phyloP scores from a whole-genome alignment of 2,888 invertebrate species.

The Mylabris sibirica region DNA sequence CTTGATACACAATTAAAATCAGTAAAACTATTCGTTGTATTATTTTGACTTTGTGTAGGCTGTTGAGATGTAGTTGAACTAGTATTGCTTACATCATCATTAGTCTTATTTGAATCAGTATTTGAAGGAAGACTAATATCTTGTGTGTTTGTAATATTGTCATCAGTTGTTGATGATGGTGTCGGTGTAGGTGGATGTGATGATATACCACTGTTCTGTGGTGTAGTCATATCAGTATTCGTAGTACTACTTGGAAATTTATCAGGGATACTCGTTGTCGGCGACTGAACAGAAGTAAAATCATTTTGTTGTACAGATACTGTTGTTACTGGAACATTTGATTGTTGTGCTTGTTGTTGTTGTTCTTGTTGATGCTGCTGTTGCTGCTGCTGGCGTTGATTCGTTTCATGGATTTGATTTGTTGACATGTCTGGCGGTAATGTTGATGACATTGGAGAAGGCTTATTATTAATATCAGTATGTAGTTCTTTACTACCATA shows the following conservation, averaged over 20 bases:
- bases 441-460: constrained; percentile 33
- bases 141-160: constrained; percentile 56
- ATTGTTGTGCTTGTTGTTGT: constrained; percentile 42
- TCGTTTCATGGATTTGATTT: constrained; percentile 44
- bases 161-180: constrained; percentile 61
- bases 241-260: constrained; percentile 60
- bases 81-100: constrained; percentile 55
- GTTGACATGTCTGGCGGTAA: constrained; percentile 45
- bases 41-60: constrained; percentile 60
- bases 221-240: constrained; percentile 49
- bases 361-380: constrained; percentile 39
- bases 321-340: constrained; percentile 24
- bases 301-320: constrained; percentile 44
- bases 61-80: constrained; percentile 57
- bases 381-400: constrained; percentile 35
- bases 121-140: constrained; percentile 58
- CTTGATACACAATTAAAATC: constrained; percentile 60
- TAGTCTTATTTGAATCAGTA: constrained; percentile 52
- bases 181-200: constrained; percentile 60
- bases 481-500: constrained; percentile 56
- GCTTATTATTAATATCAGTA: constrained; percentile 51
- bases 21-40: constrained; percentile 55
- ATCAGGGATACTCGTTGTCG: constrained; percentile 57
- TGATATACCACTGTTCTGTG: constrained; percentile 50
- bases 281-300: constrained; percentile 52